Evolutionary conservation across 2,888 invertebrate genomes (phyloP), one percentile per base, ranked within the genome.

Genomic region (Phengaris arion): DNA sequence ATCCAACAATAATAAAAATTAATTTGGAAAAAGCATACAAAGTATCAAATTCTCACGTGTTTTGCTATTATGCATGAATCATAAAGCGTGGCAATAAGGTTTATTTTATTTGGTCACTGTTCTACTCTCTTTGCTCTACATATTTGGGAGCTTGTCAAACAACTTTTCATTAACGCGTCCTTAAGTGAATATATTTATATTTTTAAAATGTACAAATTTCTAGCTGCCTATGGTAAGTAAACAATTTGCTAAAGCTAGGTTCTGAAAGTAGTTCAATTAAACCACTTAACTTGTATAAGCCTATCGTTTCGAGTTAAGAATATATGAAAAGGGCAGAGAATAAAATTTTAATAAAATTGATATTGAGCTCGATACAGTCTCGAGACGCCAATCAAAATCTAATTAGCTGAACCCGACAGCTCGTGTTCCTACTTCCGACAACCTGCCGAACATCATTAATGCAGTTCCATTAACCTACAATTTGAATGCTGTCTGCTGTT

Each of bases 301-400:
- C 35, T 13, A 10, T n/a, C 52, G 52, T 70, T 51, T 9, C 70
- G 10, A 51, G 48, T 48, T 15, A 10, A 15, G 72, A 54, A 72
- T 72, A 72, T 35, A 54, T 54, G 13, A 72, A 72, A 72, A 72
- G 72, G 72, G 13, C 54, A 72, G 22, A 35, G 52, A 22, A 12
- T 72, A 35, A 54, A 72, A 54, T 54, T 72, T 72, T 72, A 54
- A 72, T 72, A 54, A 35, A 72, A 72, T 72, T 54, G 35, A 72
- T 72, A 72, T 35, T 3, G 22, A 15, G 7, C 35, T 22, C 54
- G 72, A 22, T 52, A 70, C 52, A 52, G 22, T 12, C 13, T 15
- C 54, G 72, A 72, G 54, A 72, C 72, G 72, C 54, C 72, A 72
- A 72, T 72, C 72, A 35, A 72, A 72, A 22, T 52, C 22, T 35